Conservation (phyloP, 2,888 invertebrate species). For the Drosophila falleni region DNA sequence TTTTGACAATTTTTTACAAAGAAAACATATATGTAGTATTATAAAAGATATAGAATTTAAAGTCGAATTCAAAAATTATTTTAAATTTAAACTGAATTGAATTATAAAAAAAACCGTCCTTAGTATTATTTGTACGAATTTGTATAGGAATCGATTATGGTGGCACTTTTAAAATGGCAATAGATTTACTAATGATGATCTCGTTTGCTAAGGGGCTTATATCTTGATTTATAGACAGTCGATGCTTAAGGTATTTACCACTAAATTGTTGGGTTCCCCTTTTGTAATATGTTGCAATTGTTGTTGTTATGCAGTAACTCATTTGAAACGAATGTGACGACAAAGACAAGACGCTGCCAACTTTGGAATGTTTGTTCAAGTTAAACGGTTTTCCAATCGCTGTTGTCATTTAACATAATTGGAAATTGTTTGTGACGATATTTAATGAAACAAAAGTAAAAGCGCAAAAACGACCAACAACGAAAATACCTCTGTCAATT, state of each 20-base stretch:
- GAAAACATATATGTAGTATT: too few species aligned
- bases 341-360: constrained; percentile 15
- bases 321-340: constrained; percentile 1
- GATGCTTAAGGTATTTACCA: not conserved
- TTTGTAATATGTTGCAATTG: constrained; percentile 6
- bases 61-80: too few species aligned
- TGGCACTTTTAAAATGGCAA: not conserved
- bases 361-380: constrained; percentile 19
- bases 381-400: constrained; percentile 58
- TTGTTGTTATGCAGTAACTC: constrained; percentile 16
- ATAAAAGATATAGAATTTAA: too few species aligned
- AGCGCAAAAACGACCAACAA: constrained; percentile 37
- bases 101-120: too few species aligned
- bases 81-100: too few species aligned
- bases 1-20: too few species aligned
- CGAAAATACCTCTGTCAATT: constrained; percentile 34
- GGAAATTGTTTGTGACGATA: constrained; percentile 53
- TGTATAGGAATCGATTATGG: not conserved
- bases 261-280: not conserved
- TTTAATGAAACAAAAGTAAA: constrained; percentile 76
- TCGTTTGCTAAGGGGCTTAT: not conserved
- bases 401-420: constrained; percentile 60
- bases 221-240: constrained; percentile 1
- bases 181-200: not conserved
- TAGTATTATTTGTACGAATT: not conserved